These are phyloP conservation scores for Caenorhabditis afra DNA, from an alignment of 2,888 invertebrate species.

Conservation along the genomic window DNA sequence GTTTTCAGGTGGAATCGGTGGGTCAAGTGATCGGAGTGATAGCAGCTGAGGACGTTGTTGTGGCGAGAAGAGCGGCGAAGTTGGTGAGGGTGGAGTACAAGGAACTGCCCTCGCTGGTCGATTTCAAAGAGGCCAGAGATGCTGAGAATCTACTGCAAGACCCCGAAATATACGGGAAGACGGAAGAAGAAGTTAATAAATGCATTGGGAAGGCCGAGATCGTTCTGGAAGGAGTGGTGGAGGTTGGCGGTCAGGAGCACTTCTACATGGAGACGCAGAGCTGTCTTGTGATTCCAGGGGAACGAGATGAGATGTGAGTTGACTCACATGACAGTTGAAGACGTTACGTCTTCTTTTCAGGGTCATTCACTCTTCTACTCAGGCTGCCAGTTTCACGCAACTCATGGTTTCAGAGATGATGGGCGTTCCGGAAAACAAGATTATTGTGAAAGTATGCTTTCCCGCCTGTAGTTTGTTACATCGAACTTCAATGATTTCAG, in stretches of 20 bases:
- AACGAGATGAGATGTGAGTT: slow-evolving; percentile 85
- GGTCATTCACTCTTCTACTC: slow-evolving; percentile 89
- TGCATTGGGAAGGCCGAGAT: slow-evolving; percentile 40
- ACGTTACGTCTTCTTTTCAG: slow-evolving; percentile 80
- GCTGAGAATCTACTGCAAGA: slow-evolving; percentile 30
- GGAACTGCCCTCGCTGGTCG: slow-evolving; percentile 87
- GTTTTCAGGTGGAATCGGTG: slow-evolving; percentile 82
- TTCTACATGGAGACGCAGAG: slow-evolving; percentile 81
- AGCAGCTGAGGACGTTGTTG: slow-evolving; percentile 85
- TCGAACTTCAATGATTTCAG: slow-evolving; percentile 26
- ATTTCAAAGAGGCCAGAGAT: slow-evolving; percentile 85
- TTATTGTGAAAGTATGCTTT: slow-evolving; percentile 66
- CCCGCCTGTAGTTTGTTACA: background rate
- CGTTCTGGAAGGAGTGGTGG: slow-evolving; percentile 58
- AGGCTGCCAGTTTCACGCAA: slow-evolving; percentile 81
- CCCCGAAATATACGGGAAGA: slow-evolving; percentile 19
- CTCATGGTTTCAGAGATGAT: slow-evolving; percentile 49
- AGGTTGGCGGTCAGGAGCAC: slow-evolving; percentile 81
- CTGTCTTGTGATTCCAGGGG: slow-evolving; percentile 83
- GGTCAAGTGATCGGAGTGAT: slow-evolving; percentile 80
- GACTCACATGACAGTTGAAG: background rate
- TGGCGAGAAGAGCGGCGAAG: slow-evolving; percentile 89
- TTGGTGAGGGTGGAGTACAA: slow-evolving; percentile 89
- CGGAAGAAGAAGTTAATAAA: slow-evolving; percentile 52
- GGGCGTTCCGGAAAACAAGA: slow-evolving; percentile 66